Conservation (phyloP, 2,888 invertebrate genomes). For the Dynastes tityus region DNA sequence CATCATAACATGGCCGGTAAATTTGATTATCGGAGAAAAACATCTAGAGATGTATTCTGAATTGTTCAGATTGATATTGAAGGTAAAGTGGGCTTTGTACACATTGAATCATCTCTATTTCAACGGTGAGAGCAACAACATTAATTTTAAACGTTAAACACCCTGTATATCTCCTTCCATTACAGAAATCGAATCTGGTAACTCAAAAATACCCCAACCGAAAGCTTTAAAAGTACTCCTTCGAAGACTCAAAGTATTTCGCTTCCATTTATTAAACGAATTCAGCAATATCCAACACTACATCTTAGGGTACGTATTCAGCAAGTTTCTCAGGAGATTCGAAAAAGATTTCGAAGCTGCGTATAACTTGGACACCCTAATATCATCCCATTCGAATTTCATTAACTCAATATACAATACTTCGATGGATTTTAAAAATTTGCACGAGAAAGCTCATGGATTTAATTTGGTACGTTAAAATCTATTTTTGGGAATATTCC, state of each 20-base stretch:
- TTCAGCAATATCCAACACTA: slow-evolving; percentile 67
- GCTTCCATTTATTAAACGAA: slow-evolving; percentile 64
- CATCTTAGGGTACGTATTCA: slow-evolving; percentile 64
- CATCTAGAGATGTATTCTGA: slow-evolving; percentile 64
- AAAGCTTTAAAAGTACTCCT: slow-evolving; percentile 43
- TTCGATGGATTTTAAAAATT: slow-evolving; percentile 59
- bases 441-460: slow-evolving; percentile 58
- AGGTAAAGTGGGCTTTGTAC: slow-evolving; percentile 68
- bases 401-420: slow-evolving; percentile 61
- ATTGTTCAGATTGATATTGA: slow-evolving; percentile 66
- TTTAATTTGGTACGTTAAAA: slow-evolving; percentile 62
- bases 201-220: slow-evolving; percentile 40
- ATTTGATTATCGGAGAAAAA: slow-evolving; percentile 64
- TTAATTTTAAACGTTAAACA: no score
- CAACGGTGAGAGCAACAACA: slow-evolving; percentile 59
- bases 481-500: neutral
- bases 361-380: slow-evolving; percentile 64
- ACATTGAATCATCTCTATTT: slow-evolving; percentile 65
- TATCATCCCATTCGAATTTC: slow-evolving; percentile 64
- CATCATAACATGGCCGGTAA: slow-evolving; percentile 66
- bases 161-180: slow-evolving; percentile 34
- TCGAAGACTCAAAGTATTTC: slow-evolving; percentile 60
- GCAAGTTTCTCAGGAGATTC: slow-evolving; percentile 61
- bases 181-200: slow-evolving; percentile 61
- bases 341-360: slow-evolving; percentile 65